Base-by-base conservation (phyloP, 2,113 vertebrate species). In the Chionomys nivalis region DNA sequence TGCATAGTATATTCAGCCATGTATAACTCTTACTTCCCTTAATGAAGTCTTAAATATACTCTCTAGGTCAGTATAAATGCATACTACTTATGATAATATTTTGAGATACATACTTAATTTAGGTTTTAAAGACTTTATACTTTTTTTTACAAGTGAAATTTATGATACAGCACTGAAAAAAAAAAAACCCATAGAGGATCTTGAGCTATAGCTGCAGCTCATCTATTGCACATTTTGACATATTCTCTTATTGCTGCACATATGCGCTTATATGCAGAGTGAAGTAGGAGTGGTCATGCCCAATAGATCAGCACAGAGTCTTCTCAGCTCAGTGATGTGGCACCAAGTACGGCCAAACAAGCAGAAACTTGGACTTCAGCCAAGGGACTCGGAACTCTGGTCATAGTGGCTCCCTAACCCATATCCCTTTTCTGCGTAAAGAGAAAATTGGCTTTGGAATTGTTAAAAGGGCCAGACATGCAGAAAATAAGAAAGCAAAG, bases 271-370 rank as follows among this genome's bases (percentile, higher is more conserved):
- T 52, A 52, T 52, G 49, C 94, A 92, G 94, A 98, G 98, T 78
- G 98, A 98, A 93, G 98, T 66, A 98, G 98, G 98, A 96, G 96
- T 98, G 98, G 97, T 98, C 98, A 97, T 75, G 96, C 98, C 98
- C 95, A 98, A 97, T 93, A 98, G 98, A 98, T 98, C 98, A 98
- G 94, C 97, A 95, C 89, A 94, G 96, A 98, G 97, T 98, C 97
- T 94, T 97, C 98, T 97, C 95, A 97, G 96, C 97, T 97, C 98
- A 98, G 98, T 87, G 96, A 96, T 95, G 98, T 98, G 98, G 98
- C 99, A 99, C 98, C 98, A 98, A 98, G 98, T 94, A 97, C 97
- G 98, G 98, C 98, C 94, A 98, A 95, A 97, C 95, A 97, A 98
- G 98, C 97, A 96, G 97, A 65, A 86, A 87, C 77, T 36, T 99